A percentile compares a stretch with the other conserved stretches of the same genome.
Evolutionary conservation across 2,797 vertebrate genomes (phyloP).

Genomic region (Falco columbarius): DNA sequence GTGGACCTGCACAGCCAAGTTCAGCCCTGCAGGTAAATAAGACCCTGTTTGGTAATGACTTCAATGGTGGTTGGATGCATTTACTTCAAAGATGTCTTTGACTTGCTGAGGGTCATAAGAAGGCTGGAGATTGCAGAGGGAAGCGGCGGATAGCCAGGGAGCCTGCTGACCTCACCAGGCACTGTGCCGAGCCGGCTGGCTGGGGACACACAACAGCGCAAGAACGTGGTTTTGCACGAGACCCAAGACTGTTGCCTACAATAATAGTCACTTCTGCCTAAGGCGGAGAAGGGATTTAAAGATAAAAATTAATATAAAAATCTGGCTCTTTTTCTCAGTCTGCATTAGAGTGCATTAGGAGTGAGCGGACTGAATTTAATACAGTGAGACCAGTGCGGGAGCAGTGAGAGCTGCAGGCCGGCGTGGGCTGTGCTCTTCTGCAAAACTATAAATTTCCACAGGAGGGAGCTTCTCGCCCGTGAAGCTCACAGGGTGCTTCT

Average conservation of each 20-base stretch:
- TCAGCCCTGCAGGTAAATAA: neutral
- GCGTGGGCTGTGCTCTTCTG: neutral
- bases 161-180: neutral
- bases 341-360: neutral
- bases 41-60: neutral
- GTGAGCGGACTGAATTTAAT: neutral
- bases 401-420: neutral
- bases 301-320: neutral
- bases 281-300: neutral
- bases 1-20: neutral
- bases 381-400: neutral
- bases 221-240: fast-evolving
- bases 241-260: neutral
- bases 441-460: constrained; percentile 27
- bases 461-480: constrained; percentile 52
- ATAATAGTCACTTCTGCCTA: neutral
- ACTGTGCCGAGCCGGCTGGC: fast-evolving
- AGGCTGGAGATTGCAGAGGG: neutral
- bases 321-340: neutral
- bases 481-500: neutral
- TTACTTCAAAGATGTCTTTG: neutral
- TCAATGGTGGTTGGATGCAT: neutral
- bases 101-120: neutral
- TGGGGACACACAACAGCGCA: neutral
- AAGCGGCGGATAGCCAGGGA: neutral